phyloP scores from a whole-genome alignment of 2,113 vertebrate genomes.

The Entelurus aequoreus region DNA sequence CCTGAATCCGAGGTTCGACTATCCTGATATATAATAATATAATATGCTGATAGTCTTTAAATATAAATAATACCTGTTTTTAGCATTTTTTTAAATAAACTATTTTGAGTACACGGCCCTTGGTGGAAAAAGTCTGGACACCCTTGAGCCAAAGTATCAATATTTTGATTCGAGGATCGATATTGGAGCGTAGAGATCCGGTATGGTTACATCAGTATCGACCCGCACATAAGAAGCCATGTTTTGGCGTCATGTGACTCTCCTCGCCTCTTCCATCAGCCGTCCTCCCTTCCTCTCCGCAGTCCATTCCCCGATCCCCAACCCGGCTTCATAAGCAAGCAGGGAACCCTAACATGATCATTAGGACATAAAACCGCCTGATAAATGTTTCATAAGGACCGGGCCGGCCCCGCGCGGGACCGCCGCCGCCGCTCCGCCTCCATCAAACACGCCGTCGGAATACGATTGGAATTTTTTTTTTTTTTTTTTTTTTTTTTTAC shows the following conservation, averaged over 20 bases:
- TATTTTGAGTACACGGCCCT: too few species aligned
- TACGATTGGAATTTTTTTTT: slow-evolving; percentile 67
- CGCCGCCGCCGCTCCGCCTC: slow-evolving; percentile 18
- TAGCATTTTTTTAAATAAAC: too few species aligned
- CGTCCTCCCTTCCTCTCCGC: slow-evolving; percentile 39
- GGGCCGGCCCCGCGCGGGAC: slow-evolving; percentile 41
- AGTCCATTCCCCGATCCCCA: slow-evolving; percentile 39
- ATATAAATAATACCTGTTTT: too few species aligned
- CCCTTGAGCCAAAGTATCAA: too few species aligned
- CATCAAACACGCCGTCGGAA: slow-evolving; percentile 64
- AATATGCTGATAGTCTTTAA: too few species aligned
- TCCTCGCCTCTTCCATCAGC: slow-evolving; percentile 7
- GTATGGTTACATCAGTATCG: too few species aligned
- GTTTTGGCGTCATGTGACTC: slow-evolving; percentile 30
- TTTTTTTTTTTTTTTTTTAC: slow-evolving; percentile 29
- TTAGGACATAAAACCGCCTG: slow-evolving; percentile 75
- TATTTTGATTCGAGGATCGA: too few species aligned
- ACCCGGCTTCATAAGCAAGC: slow-evolving; percentile 64
- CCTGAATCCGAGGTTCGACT: too few species aligned
- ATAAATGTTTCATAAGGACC: slow-evolving; percentile 78
- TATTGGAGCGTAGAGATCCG: too few species aligned
- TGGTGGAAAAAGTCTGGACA: too few species aligned
- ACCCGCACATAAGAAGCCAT: slow-evolving; percentile 41
- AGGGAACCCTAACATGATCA: slow-evolving; percentile 74
- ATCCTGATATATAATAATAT: too few species aligned